phyloP scores from a whole-genome alignment of 2,797 vertebrate genomes.

The Acanthiza pusilla region DNA sequence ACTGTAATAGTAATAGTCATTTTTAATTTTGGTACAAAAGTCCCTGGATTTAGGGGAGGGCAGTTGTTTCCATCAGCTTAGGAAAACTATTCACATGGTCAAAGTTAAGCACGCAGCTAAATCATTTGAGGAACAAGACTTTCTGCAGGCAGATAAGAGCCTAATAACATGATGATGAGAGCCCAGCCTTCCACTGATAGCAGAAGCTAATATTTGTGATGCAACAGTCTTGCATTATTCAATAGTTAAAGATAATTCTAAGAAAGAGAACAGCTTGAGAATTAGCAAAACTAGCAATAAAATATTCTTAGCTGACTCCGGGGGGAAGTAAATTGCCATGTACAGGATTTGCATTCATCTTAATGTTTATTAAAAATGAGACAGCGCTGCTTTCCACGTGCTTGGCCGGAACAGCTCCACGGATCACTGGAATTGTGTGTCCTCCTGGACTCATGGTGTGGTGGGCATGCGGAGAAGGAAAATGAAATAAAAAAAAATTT shows the following conservation, averaged over 20 bases:
- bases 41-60: background rate
- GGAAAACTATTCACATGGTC: background rate
- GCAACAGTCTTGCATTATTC: slow-evolving; percentile 54
- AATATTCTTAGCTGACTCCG: slow-evolving; percentile 42
- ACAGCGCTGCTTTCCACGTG: accelerated
- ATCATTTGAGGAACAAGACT: background rate
- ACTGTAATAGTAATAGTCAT: background rate
- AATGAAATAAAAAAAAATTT: background rate
- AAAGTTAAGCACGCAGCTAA: background rate
- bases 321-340: slow-evolving; percentile 40
- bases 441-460: background rate
- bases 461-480: background rate
- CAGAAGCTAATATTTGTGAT: slow-evolving; percentile 57
- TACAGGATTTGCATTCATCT: slow-evolving; percentile 51
- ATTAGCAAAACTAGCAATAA: slow-evolving; percentile 61
- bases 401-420: background rate
- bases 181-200: slow-evolving; percentile 30
- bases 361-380: slow-evolving; percentile 29
- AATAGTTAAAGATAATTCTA: slow-evolving; percentile 51
- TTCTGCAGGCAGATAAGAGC: slow-evolving; percentile 44
- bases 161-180: background rate
- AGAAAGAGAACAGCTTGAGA: slow-evolving; percentile 55
- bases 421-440: accelerated
- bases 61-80: background rate
- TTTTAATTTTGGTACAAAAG: slow-evolving; percentile 20